phyloP scores from a whole-genome alignment of 2,888 invertebrate genomes.

The Drosophila tripunctata region DNA sequence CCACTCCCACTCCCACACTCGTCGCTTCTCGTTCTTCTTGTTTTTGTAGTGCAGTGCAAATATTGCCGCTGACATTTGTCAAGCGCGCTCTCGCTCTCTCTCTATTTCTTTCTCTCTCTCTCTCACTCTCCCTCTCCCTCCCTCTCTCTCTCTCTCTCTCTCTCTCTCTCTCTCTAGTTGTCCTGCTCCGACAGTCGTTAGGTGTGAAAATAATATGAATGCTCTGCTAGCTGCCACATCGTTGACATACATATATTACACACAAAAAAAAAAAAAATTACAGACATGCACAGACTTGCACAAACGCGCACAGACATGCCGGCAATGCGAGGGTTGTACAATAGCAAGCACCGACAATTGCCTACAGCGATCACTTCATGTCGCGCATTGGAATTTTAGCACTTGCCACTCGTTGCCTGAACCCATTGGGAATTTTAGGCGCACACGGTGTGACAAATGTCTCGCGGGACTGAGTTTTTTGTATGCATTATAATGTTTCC shows the following conservation, averaged over 20 bases:
- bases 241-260: slow-evolving; percentile 34
- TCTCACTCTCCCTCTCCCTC: too few species aligned
- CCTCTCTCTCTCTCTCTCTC: too few species aligned
- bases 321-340: slow-evolving; percentile 34
- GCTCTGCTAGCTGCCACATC: slow-evolving; percentile 45
- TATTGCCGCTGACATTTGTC: slow-evolving; percentile 64
- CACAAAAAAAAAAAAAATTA: slow-evolving; percentile 1
- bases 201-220: slow-evolving; percentile 74
- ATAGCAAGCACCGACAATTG: background rate
- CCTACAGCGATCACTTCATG: background rate
- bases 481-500: background rate
- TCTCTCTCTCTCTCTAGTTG: too few species aligned
- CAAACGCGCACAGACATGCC: slow-evolving; percentile 5
- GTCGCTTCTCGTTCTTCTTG: slow-evolving; percentile 16
- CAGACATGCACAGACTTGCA: slow-evolving; percentile 11
- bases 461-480: background rate
- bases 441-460: background rate
- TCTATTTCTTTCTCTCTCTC: too few species aligned
- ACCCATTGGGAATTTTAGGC: background rate
- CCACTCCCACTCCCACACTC: background rate
- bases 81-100: slow-evolving; percentile 34
- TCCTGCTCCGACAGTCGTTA: slow-evolving; percentile 44
- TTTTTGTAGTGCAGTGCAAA: slow-evolving; percentile 66
- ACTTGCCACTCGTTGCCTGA: background rate
- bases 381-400: background rate